Conservation (phyloP, 53 echinoderm and acorn worm genomes). For the Apostichopus leukothele region DNA sequence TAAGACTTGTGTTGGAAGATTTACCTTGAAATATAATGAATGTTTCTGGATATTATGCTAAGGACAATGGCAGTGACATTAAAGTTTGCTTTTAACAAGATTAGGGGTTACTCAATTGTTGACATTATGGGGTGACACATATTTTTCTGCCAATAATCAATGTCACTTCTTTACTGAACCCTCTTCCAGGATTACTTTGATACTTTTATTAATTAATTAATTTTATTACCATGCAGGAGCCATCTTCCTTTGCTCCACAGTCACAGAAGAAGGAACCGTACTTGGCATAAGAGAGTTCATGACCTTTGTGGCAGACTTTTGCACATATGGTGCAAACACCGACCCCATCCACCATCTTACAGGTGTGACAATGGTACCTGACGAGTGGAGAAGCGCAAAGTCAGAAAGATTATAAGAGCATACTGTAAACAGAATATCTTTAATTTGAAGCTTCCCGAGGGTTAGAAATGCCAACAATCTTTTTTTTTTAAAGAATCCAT, state of each 20-base stretch:
- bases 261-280: constrained; percentile 99
- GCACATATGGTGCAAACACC: constrained; percentile 97
- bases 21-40: too few relatives aligned
- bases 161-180: too few relatives aligned
- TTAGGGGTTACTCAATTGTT: too few relatives aligned
- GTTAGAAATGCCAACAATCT: too few relatives aligned
- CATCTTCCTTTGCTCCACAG: constrained; percentile 95
- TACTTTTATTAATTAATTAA: constrained; percentile 41
- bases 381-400: background rate
- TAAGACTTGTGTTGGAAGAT: too few relatives aligned
- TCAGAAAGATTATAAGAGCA: background rate
- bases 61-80: too few relatives aligned
- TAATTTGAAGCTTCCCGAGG: background rate
- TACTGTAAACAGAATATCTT: background rate
- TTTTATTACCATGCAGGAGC: constrained; percentile 75
- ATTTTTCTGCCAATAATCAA: too few relatives aligned
- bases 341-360: constrained; percentile 98
- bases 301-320: constrained; percentile 94
- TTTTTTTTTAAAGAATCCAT: too few relatives aligned
- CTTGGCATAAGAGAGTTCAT: constrained; percentile 97
- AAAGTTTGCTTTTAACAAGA: too few relatives aligned
- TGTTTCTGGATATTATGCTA: too few relatives aligned
- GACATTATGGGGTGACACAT: too few relatives aligned
- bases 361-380: constrained; percentile 98
- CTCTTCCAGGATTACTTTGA: too few relatives aligned